These are phyloP conservation scores for Epizoanthus rinbou DNA, from an alignment of 92 coral and sea anemone species.

Conservation along the genomic window DNA sequence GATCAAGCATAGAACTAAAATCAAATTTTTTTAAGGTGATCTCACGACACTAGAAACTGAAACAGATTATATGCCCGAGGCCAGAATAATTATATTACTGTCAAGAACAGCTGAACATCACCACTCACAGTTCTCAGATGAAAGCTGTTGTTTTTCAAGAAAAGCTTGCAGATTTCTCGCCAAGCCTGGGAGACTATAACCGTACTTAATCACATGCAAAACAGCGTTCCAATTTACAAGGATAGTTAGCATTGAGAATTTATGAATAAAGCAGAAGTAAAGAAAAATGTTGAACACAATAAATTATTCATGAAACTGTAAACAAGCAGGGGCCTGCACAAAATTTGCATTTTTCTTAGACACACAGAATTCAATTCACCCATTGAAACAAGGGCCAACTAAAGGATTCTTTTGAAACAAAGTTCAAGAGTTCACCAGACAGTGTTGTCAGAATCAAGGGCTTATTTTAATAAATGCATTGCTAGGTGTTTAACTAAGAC, in stretches of 20 bases:
- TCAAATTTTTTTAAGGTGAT: not conserved
- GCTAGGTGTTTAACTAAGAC: constrained; percentile 8
- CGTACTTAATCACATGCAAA: not conserved
- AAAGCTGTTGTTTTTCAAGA: not conserved
- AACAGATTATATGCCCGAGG: not conserved
- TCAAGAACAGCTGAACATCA: not conserved
- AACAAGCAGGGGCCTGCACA: not conserved
- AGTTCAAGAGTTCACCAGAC: constrained; percentile 14
- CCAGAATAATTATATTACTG: not conserved
- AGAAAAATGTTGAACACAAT: not conserved
- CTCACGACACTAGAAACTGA: not conserved
- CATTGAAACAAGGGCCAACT: not conserved
- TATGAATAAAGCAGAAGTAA: not conserved
- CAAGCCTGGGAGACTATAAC: not conserved
- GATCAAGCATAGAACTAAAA: not conserved
- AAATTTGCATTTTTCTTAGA: constrained; percentile 24
- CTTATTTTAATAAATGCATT: not conserved
- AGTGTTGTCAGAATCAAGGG: not conserved
- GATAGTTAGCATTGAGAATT: not conserved
- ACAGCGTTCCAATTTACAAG: not conserved
- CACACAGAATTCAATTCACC: not conserved
- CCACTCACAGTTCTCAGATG: not conserved
- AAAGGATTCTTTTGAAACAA: not conserved
- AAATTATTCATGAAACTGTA: constrained; percentile 21
- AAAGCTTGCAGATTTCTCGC: not conserved